Percentiles rank a stretch among this genome's conserved stretches.
These are phyloP conservation scores for Zaprionus davidi DNA, from an alignment of 1,140 invertebrate genomes.

Conservation along the genomic window DNA sequence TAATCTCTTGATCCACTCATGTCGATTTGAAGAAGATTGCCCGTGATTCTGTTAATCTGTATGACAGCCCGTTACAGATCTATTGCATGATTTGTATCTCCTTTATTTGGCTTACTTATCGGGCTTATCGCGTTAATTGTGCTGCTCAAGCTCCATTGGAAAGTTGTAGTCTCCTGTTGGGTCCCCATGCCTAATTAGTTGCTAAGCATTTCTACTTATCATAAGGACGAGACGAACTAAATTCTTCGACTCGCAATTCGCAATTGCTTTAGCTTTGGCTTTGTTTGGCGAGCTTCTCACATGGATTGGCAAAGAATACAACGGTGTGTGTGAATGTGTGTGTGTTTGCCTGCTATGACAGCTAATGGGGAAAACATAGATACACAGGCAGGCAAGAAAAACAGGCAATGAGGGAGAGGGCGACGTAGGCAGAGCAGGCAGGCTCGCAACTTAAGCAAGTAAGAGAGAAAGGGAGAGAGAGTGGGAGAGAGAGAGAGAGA, in stretches of 20 bases:
- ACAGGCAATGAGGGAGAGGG: background rate
- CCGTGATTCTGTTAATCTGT: background rate
- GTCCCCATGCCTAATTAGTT: background rate
- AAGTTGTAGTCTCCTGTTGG: background rate
- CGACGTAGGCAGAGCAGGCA: conserved; percentile 7
- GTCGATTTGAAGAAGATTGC: background rate
- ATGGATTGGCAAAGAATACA: conserved; percentile 18
- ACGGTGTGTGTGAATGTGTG: background rate
- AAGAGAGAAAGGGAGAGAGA: background rate
- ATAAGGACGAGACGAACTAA: background rate
- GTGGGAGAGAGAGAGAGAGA: background rate
- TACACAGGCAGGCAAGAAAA: conserved; percentile 3
- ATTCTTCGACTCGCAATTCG: conserved; percentile 5
- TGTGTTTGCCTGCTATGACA: conserved; percentile 28
- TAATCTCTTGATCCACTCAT: background rate
- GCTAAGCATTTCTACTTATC: background rate
- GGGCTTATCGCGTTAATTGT: background rate
- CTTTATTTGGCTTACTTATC: background rate
- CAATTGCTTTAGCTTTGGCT: conserved; percentile 2
- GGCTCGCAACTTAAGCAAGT: background rate
- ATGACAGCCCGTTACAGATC: background rate
- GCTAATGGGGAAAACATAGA: conserved; percentile 45
- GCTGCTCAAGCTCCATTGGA: background rate
- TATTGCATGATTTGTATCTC: background rate
- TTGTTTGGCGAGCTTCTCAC: conserved; percentile 2